These are phyloP conservation scores for Nasonovia ribisnigri DNA, from an alignment of 2,888 invertebrate species.

Conservation along the genomic window DNA sequence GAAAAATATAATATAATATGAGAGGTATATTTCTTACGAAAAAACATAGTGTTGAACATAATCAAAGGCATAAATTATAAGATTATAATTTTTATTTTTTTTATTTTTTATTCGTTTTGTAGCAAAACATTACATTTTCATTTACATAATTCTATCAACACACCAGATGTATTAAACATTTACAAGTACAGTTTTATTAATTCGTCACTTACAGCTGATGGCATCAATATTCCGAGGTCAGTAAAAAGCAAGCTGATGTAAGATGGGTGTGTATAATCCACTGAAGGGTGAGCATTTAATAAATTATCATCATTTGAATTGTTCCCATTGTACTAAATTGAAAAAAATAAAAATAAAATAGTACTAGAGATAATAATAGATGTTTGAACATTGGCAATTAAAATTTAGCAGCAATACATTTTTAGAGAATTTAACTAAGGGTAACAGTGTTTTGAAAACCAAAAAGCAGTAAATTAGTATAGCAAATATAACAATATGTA, in stretches of 20 bases:
- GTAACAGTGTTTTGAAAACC: neutral
- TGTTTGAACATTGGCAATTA: neutral
- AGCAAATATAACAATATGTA: neutral
- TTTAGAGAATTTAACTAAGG: neutral
- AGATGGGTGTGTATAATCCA: slow-evolving; percentile 97
- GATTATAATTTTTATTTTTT: neutral
- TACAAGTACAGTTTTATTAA: slow-evolving; percentile 95
- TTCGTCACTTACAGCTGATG: slow-evolving; percentile 97
- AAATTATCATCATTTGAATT: slow-evolving; percentile 71
- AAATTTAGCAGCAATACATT: neutral
- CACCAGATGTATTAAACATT: neutral
- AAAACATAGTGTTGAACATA: neutral
- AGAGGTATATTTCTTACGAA: neutral
- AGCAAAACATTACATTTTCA: neutral
- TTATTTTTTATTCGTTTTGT: neutral
- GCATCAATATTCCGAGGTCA: slow-evolving; percentile 94
- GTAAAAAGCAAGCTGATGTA: slow-evolving; percentile 94
- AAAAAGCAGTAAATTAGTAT: neutral
- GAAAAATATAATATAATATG: neutral
- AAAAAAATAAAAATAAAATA: slow-evolving; percentile 65
- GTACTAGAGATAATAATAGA: slow-evolving; percentile 40
- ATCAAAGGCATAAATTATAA: neutral
- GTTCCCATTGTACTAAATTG: slow-evolving; percentile 73
- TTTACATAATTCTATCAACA: neutral
- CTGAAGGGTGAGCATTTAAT: slow-evolving; percentile 84